A percentile compares a stretch with the other conserved stretches of the same genome.
These are phyloP conservation scores for Strigamia maritima DNA, from an alignment of 2,888 invertebrate genomes.

Conservation along the genomic window DNA sequence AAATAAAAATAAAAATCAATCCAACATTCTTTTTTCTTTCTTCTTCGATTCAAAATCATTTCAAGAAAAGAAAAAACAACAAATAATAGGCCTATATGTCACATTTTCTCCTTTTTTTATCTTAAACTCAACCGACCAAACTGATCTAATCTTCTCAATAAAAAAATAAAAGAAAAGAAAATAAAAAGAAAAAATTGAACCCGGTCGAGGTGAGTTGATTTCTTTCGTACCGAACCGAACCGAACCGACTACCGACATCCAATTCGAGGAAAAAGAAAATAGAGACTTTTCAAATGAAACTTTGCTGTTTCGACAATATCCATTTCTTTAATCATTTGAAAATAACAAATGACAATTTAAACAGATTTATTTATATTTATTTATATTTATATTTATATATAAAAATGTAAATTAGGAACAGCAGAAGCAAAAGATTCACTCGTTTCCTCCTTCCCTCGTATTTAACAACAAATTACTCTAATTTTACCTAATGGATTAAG, in stretches of 20 bases:
- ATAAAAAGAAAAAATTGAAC: not conserved
- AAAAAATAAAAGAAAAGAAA: not conserved
- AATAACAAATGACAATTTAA: not conserved
- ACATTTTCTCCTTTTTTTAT: not conserved
- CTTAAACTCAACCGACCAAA: not conserved
- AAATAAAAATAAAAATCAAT: too few species aligned
- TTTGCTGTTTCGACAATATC: not conserved
- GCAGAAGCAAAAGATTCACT: not conserved
- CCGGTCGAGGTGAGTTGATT: not conserved
- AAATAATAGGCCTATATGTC: conserved; percentile 16
- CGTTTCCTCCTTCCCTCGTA: too few species aligned
- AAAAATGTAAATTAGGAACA: too few species aligned
- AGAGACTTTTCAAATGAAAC: not conserved
- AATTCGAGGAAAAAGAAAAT: not conserved
- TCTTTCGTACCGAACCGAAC: too few species aligned
- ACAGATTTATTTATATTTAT: too few species aligned
- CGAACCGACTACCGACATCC: too few species aligned
- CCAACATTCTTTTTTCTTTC: not conserved
- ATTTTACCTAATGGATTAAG: conserved; percentile 8
- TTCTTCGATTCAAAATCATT: not conserved
- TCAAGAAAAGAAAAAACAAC: not conserved
- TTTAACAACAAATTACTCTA: conserved; percentile 28
- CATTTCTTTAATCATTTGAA: conserved; percentile 12
- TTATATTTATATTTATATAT: too few species aligned
- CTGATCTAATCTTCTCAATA: conserved; percentile 19